A percentile compares a stretch with the other conserved stretches of the same genome.
Conservation (phyloP, 2,888 invertebrate genomes). For the Drosophila antonietae region DNA sequence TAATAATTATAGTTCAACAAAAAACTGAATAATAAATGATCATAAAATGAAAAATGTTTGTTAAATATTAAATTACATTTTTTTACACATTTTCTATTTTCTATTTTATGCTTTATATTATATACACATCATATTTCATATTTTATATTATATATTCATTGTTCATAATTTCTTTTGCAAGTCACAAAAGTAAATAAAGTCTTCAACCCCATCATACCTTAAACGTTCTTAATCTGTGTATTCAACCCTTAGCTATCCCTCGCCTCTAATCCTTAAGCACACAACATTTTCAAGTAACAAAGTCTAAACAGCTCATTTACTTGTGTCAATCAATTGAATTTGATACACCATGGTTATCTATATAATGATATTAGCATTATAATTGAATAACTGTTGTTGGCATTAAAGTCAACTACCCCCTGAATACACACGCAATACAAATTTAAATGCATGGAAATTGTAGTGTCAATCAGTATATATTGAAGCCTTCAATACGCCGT, state of each 20-base stretch:
- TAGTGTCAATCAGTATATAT: conserved; percentile 28
- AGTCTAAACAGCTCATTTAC: conserved; percentile 1
- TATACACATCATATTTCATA: no score
- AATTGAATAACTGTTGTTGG: conserved; percentile 22
- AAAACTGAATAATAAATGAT: no score
- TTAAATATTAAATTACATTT: neutral
- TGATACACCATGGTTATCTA: neutral
- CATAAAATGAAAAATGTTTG: no score
- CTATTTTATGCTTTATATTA: neutral
- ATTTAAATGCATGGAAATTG: conserved; percentile 12
- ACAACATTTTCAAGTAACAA: neutral
- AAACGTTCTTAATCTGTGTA: no score
- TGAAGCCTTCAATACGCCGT: neutral
- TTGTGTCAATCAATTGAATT: conserved; percentile 4
- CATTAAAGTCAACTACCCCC: conserved; percentile 2
- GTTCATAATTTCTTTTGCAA: no score
- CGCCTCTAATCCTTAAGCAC: neutral
- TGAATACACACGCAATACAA: conserved; percentile 4
- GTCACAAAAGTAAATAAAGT: no score
- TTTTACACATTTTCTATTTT: neutral
- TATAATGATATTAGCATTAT: conserved; percentile 21
- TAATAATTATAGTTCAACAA: no score
- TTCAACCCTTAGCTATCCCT: neutral
- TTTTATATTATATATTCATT: no score
- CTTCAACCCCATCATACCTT: neutral